These are phyloP conservation scores for Diloba caeruleocephala DNA, from an alignment of 2,888 invertebrate genomes.

Conservation along the genomic window DNA sequence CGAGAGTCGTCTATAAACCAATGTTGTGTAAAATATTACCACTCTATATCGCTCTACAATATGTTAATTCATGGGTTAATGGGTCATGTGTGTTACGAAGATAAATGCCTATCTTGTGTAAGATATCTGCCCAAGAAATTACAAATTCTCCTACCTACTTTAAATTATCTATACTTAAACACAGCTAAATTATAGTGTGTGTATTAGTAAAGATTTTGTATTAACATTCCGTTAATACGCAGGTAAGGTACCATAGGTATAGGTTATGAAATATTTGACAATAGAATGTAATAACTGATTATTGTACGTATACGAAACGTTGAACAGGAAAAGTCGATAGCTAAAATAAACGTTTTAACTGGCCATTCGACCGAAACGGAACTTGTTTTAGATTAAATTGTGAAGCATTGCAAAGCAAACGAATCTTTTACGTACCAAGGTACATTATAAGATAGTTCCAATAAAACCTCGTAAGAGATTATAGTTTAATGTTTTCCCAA, in stretches of 20 bases:
- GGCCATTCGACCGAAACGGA: constrained; percentile 33
- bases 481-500: constrained; percentile 51
- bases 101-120: constrained; percentile 32
- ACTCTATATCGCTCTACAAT: constrained; percentile 11
- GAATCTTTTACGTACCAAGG: not conserved
- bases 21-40: constrained; percentile 3
- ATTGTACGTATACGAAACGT: constrained; percentile 9
- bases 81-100: constrained; percentile 26
- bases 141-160: constrained; percentile 15
- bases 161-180: not conserved
- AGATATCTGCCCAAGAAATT: constrained; percentile 25
- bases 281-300: constrained; percentile 7
- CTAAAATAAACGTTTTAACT: constrained; percentile 60
- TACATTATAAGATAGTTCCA: constrained; percentile 22
- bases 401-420: constrained; percentile 31
- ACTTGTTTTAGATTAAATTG: constrained; percentile 50
- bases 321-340: constrained; percentile 32
- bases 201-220: too few relatives aligned
- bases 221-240: too few relatives aligned
- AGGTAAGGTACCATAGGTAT: not conserved
- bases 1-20: constrained; percentile 15
- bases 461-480: constrained; percentile 26
- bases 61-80: constrained; percentile 31
- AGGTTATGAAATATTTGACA: not conserved
- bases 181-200: not conserved